A percentile compares a stretch with the other conserved stretches of the same genome.
Evolutionary conservation across 2,888 invertebrate genomes (phyloP).

Genomic region (Anthrax anthrax): DNA sequence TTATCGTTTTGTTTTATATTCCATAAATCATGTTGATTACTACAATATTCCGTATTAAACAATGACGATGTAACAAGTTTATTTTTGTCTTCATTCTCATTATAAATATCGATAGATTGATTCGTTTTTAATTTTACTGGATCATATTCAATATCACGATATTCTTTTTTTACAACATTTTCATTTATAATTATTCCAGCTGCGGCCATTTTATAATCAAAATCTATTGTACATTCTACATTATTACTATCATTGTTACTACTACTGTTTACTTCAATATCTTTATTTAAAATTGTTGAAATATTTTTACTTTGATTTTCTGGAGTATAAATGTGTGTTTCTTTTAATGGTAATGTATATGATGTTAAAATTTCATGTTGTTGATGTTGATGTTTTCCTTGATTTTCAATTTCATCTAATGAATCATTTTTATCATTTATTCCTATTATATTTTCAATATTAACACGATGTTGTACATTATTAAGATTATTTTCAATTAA

Average conservation of each 20-base stretch:
- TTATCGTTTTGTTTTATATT: neutral
- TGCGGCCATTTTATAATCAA: conserved; percentile 32
- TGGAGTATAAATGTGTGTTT: conserved; percentile 34
- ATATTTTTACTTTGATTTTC: conserved; percentile 22
- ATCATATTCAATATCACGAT: conserved; percentile 34
- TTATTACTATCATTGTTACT: neutral
- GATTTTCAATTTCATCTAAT: conserved; percentile 1
- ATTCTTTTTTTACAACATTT: conserved; percentile 34
- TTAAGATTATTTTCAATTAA: neutral
- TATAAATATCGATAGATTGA: too few species aligned
- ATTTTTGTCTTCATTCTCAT: too few species aligned
- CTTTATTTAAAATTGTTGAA: conserved; percentile 11
- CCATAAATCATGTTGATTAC: neutral
- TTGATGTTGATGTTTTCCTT: conserved; percentile 1
- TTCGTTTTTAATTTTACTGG: conserved; percentile 16
- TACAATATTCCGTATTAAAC: neutral
- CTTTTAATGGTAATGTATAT: conserved; percentile 29
- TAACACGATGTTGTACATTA: too few species aligned
- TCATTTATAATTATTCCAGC: conserved; percentile 33
- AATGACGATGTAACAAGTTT: conserved; percentile 17
- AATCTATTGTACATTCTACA: conserved; percentile 24
- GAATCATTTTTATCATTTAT: conserved; percentile 5
- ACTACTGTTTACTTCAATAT: neutral
- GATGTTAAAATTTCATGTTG: conserved; percentile 7
- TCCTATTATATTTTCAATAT: too few species aligned